Conservation (phyloP, 2,888 invertebrate genomes). For the Agonum fuliginosum region DNA sequence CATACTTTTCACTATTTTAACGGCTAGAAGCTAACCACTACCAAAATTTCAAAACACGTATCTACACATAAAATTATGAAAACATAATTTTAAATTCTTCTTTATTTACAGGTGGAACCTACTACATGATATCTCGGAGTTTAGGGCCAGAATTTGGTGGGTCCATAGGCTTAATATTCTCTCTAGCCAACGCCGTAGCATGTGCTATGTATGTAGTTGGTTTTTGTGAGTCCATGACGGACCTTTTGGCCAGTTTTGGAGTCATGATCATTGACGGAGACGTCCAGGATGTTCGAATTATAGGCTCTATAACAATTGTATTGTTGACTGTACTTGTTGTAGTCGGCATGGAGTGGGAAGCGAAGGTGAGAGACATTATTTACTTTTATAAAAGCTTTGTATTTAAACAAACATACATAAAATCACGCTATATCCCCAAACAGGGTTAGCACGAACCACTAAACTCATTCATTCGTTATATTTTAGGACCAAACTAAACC, state of each 20-base stretch:
- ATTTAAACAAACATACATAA: no score
- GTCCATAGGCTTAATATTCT: slow-evolving; percentile 96
- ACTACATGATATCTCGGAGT: slow-evolving; percentile 98
- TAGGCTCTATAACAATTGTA: slow-evolving; percentile 89
- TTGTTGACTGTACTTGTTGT: slow-evolving; percentile 90
- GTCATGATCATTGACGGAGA: slow-evolving; percentile 80
- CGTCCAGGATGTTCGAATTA: slow-evolving; percentile 84
- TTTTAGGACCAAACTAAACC: not conserved
- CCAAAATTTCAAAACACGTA: no score
- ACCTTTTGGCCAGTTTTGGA: slow-evolving; percentile 78
- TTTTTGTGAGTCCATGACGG: slow-evolving; percentile 92
- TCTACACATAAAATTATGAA: no score
- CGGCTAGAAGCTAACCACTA: no score
- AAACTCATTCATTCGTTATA: no score
- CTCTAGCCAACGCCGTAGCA: slow-evolving; percentile 96
- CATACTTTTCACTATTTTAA: no score
- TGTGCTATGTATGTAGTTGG: slow-evolving; percentile 99
- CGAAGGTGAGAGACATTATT: slow-evolving; percentile 78
- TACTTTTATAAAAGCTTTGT: no score
- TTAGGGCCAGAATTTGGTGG: slow-evolving; percentile 98
- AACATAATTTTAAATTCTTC: no score
- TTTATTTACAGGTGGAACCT: slow-evolving; percentile 89
- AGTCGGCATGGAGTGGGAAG: slow-evolving; percentile 98
- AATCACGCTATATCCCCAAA: no score
- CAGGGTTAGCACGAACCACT: no score